Conservation (phyloP, 2,113 vertebrate species). For the Hipposideros armiger region DNA sequence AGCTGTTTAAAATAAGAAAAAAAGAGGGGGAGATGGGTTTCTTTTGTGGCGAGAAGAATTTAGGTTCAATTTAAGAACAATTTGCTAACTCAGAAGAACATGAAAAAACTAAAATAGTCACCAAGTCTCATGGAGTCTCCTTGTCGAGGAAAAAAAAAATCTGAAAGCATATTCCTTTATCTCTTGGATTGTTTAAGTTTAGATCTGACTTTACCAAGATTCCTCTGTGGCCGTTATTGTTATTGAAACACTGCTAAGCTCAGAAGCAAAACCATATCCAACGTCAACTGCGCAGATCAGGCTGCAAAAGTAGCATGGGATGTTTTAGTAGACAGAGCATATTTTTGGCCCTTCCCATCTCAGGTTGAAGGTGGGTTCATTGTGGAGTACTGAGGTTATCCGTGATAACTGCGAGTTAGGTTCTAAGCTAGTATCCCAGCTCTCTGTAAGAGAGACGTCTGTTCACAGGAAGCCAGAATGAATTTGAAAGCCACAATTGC, state of each 20-base stretch:
- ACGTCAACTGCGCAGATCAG: not conserved
- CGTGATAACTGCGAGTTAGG: not conserved
- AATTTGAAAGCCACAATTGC: not conserved
- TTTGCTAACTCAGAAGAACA: conserved; percentile 47
- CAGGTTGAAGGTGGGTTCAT: not conserved
- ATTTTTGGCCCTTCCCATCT: not conserved
- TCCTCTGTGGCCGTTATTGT: not conserved
- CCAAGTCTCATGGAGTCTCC: not conserved
- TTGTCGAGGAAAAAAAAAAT: not conserved
- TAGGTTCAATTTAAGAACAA: conserved; percentile 70
- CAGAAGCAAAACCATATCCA: not conserved
- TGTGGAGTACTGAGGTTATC: not conserved
- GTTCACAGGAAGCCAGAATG: not conserved
- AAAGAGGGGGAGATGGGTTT: not conserved
- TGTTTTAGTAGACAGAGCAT: not conserved
- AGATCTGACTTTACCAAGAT: not conserved
- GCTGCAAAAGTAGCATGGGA: not conserved
- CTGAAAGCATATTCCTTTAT: not conserved
- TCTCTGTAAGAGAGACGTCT: not conserved
- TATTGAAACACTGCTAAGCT: not conserved
- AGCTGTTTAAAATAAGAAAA: conserved; percentile 67
- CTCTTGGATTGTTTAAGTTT: not conserved
- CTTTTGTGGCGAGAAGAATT: conserved; percentile 50
- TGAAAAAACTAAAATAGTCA: conserved; percentile 51
- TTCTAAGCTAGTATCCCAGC: not conserved